Conservation (phyloP, 2,113 vertebrate species). For the Anoplopoma fimbria region DNA sequence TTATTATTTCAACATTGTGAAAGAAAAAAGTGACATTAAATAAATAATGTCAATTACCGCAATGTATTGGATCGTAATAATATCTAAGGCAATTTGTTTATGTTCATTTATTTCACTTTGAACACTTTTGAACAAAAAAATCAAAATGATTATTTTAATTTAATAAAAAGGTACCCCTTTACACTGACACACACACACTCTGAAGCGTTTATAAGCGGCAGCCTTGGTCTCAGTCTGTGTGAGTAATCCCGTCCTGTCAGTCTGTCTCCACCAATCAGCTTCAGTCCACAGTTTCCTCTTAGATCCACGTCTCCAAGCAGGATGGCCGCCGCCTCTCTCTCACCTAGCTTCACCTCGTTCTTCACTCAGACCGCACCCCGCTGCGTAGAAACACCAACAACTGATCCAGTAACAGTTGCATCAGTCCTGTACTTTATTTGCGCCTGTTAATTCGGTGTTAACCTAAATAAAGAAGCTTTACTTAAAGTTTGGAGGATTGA, state of each 20-base stretch:
- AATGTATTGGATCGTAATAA: too few species aligned
- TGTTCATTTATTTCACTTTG: too few species aligned
- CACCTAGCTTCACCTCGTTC: neutral
- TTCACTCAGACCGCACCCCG: constrained; percentile 1
- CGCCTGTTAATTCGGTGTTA: constrained; percentile 22
- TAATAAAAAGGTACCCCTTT: neutral
- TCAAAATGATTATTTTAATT: neutral
- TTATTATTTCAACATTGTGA: too few species aligned
- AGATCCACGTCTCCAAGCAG: constrained; percentile 17
- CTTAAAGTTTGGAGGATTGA: neutral
- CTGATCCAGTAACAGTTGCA: neutral
- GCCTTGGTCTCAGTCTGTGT: neutral
- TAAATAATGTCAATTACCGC: too few species aligned
- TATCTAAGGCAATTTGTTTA: too few species aligned
- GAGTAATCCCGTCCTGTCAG: constrained; percentile 20
- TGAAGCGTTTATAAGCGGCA: neutral
- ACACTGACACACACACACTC: neutral
- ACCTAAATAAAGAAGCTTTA: constrained; percentile 22
- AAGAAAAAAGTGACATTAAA: too few species aligned
- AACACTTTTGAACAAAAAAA: too few species aligned
- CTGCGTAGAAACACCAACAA: neutral
- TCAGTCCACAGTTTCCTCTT: constrained; percentile 18
- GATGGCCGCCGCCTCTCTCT: neutral
- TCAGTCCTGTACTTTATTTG: constrained; percentile 2
- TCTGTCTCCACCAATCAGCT: constrained; percentile 51